Conservation (phyloP, 2,113 vertebrate genomes). For the Atlantisia rogersi region DNA sequence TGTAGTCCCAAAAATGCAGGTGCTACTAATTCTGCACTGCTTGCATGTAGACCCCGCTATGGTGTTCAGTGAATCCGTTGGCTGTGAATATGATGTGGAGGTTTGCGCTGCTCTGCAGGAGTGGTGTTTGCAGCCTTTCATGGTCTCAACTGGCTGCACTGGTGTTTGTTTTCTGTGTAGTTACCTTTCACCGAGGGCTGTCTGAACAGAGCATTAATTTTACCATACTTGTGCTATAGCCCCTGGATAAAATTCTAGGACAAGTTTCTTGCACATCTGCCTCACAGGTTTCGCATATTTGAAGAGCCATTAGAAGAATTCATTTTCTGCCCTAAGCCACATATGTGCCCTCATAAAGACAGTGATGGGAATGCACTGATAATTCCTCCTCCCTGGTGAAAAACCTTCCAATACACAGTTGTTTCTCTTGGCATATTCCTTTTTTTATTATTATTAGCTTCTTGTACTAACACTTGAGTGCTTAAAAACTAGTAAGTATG, state of each 20-base stretch:
- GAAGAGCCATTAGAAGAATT: rapidly evolving
- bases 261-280: background rate
- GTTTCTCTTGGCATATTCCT: background rate
- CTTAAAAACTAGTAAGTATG: background rate
- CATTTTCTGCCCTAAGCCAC: background rate
- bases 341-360: background rate
- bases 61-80: rapidly evolving
- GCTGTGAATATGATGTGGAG: background rate
- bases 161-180: background rate
- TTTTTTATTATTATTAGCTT: background rate
- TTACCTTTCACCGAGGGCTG: background rate
- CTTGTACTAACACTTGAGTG: background rate
- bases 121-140: background rate
- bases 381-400: background rate
- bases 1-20: background rate
- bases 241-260: background rate
- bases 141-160: background rate
- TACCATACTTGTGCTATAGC: background rate
- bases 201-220: background rate
- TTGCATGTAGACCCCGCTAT: background rate
- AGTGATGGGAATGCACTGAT: background rate
- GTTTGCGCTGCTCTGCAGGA: background rate
- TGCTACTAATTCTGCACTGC: background rate
- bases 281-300: background rate
- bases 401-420: background rate